phyloP scores from a whole-genome alignment of 2,888 invertebrate species.

The Atrina japonica region DNA sequence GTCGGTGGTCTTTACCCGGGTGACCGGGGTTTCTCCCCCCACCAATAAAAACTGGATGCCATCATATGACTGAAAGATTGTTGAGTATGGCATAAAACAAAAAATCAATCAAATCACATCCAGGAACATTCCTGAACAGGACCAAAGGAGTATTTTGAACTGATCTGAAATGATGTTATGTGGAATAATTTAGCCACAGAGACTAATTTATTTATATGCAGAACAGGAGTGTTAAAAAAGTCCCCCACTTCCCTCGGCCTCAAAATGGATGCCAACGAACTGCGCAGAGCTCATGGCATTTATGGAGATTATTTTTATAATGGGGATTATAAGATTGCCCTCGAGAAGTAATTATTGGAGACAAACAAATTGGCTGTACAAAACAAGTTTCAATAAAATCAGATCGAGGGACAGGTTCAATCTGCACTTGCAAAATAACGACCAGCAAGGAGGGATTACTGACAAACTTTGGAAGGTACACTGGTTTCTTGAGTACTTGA shows the following conservation, averaged over 20 bases:
- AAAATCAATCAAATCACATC: too few species aligned
- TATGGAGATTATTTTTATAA: slow-evolving; percentile 31
- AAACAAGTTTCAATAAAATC: slow-evolving; percentile 34
- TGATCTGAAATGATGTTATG: slow-evolving; percentile 4
- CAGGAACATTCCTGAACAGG: too few species aligned
- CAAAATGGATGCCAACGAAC: slow-evolving; percentile 36
- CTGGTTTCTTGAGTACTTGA: slow-evolving; percentile 1
- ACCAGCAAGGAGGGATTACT: background rate
- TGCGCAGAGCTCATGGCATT: slow-evolving; percentile 35
- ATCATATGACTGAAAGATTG: too few species aligned
- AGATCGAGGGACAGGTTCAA: slow-evolving; percentile 38
- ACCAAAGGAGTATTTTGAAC: too few species aligned
- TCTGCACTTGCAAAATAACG: slow-evolving; percentile 32
- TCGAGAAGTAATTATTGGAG: slow-evolving; percentile 44
- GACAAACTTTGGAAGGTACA: slow-evolving; percentile 1
- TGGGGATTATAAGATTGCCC: slow-evolving; percentile 41
- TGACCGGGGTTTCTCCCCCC: too few species aligned
- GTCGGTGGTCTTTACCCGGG: too few species aligned
- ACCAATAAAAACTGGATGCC: too few species aligned
- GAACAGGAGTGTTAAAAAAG: slow-evolving; percentile 33
- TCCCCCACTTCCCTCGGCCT: slow-evolving; percentile 34
- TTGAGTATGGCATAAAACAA: too few species aligned
- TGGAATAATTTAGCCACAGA: slow-evolving; percentile 11
- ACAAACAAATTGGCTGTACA: slow-evolving; percentile 32
- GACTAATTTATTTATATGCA: slow-evolving; percentile 41